phyloP scores from a whole-genome alignment of 2,888 invertebrate species.

The Apoda limacodes region DNA sequence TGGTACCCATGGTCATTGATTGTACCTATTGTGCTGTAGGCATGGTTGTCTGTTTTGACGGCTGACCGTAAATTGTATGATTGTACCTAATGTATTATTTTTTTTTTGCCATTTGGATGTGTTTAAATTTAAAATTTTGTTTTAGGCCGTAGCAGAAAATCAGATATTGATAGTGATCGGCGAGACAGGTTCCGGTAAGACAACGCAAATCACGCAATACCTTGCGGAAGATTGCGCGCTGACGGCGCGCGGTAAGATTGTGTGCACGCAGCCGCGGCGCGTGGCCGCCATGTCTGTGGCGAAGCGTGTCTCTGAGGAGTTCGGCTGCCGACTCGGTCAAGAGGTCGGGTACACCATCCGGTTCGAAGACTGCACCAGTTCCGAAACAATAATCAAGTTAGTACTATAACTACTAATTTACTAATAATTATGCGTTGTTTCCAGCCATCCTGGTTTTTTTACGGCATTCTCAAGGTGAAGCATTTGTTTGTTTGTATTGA shows the following conservation, averaged over 20 bases:
- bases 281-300: constrained; percentile 99
- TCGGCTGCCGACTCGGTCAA: constrained; percentile 96
- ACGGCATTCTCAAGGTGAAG: too few species aligned
- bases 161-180: constrained; percentile 98
- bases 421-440: too few species aligned
- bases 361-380: constrained; percentile 98
- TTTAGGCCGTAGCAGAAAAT: constrained; percentile 91
- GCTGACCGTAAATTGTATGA: too few species aligned
- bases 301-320: constrained; percentile 98
- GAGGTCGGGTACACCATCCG: constrained; percentile 99
- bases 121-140: too few species aligned
- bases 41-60: too few species aligned
- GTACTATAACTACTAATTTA: too few species aligned
- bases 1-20: too few species aligned
- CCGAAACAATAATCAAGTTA: constrained; percentile 95
- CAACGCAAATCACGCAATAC: constrained; percentile 99
- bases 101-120: too few species aligned
- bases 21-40: too few species aligned
- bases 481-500: too few species aligned
- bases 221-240: constrained; percentile 96
- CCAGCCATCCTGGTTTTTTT: too few species aligned
- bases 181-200: constrained; percentile 98
- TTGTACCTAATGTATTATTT: too few species aligned
- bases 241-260: constrained; percentile 91
- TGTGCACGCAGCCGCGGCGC: constrained; percentile 91